These are phyloP conservation scores for Hetaerina americana DNA, from an alignment of 1,140 invertebrate genomes.

Conservation along the genomic window DNA sequence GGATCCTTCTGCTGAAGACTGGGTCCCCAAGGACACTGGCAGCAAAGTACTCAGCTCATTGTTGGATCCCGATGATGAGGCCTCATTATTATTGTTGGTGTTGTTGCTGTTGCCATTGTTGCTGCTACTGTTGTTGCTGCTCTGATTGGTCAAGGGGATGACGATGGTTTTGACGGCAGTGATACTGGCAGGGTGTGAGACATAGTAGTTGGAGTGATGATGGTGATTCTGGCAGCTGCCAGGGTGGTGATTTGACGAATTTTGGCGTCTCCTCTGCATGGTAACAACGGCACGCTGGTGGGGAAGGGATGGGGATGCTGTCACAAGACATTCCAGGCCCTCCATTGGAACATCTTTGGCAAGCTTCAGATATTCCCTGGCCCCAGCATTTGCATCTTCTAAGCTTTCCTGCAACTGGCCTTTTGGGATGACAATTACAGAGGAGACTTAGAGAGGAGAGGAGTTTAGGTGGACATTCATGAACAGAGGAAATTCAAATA, in stretches of 20 bases:
- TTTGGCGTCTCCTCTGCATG: neutral
- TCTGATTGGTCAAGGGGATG: neutral
- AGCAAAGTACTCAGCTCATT: constrained; percentile 44
- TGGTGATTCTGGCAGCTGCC: neutral
- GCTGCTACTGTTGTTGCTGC: too few relatives aligned
- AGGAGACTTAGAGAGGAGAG: too few relatives aligned
- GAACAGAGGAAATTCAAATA: too few relatives aligned
- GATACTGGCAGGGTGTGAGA: neutral
- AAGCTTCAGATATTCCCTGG: neutral
- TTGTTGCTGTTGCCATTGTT: too few relatives aligned
- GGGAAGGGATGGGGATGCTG: constrained; percentile 10
- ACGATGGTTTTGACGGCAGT: neutral
- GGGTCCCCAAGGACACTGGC: constrained; percentile 32
- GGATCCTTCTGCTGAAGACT: neutral
- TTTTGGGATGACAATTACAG: neutral
- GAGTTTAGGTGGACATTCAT: too few relatives aligned
- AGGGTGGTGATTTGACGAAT: neutral
- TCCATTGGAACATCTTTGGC: constrained; percentile 17
- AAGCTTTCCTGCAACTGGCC: neutral
- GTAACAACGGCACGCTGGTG: neutral
- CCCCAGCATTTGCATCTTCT: neutral
- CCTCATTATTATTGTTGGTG: constrained; percentile 12
- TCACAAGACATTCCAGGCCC: constrained; percentile 24
- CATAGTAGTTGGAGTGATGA: neutral
- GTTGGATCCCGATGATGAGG: constrained; percentile 41